phyloP scores from a whole-genome alignment of 2,113 vertebrate genomes.

The Ictalurus furcatus region DNA sequence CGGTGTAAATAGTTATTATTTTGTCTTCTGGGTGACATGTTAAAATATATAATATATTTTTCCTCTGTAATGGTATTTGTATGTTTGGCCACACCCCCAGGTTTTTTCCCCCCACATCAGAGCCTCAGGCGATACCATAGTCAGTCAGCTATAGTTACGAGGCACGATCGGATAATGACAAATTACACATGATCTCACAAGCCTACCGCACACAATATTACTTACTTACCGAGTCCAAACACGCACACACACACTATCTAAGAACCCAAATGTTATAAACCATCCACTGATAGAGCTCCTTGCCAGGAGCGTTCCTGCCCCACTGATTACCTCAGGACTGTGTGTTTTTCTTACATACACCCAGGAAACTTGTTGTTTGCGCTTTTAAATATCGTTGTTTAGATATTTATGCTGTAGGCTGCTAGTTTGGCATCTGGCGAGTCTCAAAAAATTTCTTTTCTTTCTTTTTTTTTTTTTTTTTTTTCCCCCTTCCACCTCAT shows the following conservation, averaged over 20 bases:
- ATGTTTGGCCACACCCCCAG: not conserved
- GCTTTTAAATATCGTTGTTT: conserved; percentile 75
- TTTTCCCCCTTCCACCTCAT: not conserved
- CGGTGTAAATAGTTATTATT: no score
- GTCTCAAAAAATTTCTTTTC: not conserved
- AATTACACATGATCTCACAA: not conserved
- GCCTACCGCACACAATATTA: no score
- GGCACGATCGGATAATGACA: not conserved
- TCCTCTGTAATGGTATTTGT: not conserved
- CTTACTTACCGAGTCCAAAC: conserved; percentile 7
- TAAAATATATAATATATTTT: not conserved
- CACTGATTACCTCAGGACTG: conserved; percentile 66
- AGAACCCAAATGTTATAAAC: conserved; percentile 60
- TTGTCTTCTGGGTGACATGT: no score
- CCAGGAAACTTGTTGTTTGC: conserved; percentile 59
- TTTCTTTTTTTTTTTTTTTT: no score
- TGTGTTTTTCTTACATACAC: conserved; percentile 51
- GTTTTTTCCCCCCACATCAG: not conserved
- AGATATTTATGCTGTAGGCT: conserved; percentile 67
- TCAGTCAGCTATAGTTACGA: not conserved
- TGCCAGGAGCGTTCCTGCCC: conserved; percentile 55
- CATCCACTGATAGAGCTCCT: conserved; percentile 44
- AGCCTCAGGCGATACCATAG: not conserved
- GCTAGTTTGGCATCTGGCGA: conserved; percentile 14
- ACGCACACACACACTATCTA: conserved; percentile 42